Evolutionary conservation across 37 sponge, comb jelly and placozoan genomes (phyloP).

Genomic region (Halichondria panicea): DNA sequence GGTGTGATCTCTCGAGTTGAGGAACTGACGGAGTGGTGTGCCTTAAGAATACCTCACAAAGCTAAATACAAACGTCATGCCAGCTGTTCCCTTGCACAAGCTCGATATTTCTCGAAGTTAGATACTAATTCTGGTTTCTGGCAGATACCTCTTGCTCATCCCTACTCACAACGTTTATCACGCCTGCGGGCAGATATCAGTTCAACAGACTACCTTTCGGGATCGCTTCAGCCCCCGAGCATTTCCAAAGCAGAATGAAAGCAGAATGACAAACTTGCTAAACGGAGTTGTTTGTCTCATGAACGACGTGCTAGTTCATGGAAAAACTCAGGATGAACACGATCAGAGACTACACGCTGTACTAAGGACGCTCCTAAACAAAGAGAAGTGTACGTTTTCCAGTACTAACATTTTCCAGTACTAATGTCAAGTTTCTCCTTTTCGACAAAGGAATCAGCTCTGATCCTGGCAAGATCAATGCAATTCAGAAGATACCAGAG

Average conservation of each 20-base stretch:
- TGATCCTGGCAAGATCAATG: slow-evolving; percentile 41
- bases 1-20: slow-evolving; percentile 27
- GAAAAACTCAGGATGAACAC: no score
- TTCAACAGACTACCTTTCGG: no score
- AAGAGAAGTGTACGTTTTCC: slow-evolving; percentile 16
- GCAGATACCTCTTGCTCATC: slow-evolving; percentile 51
- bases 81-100: slow-evolving; percentile 26
- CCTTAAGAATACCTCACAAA: slow-evolving; percentile 49
- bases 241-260: no score
- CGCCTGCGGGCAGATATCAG: no score
- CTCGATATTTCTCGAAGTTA: slow-evolving; percentile 40
- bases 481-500: slow-evolving; percentile 27
- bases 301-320: no score
- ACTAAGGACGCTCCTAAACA: not conserved
- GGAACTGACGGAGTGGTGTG: slow-evolving; percentile 37
- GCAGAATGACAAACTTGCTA: no score
- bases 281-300: slow-evolving; percentile 8
- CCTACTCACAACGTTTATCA: no score
- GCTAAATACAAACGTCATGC: slow-evolving; percentile 34
- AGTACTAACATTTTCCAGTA: slow-evolving; percentile 29
- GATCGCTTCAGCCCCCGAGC: no score
- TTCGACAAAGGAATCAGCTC: slow-evolving; percentile 26
- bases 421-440: not conserved
- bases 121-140: slow-evolving; percentile 53
- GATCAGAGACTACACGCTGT: slow-evolving; percentile 17